Base-by-base conservation (phyloP, 1,140 invertebrate genomes). In the Trypoxylus dichotomus region DNA sequence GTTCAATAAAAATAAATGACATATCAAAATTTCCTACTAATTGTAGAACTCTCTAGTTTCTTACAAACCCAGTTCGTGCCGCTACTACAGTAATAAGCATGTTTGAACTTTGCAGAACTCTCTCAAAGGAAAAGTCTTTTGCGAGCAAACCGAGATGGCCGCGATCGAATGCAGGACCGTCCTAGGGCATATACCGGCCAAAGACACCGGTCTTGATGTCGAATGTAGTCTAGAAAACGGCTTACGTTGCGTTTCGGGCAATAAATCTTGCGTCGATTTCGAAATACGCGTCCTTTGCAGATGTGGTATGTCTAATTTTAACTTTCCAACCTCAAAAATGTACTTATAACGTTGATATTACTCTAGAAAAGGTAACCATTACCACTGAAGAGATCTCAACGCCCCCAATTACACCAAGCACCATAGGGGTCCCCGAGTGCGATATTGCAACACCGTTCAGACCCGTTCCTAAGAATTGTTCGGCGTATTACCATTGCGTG, bases 131-230 rank as follows among this genome's bases (percentile, higher is more conserved):
- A 85, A 84, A 0, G 86, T 87, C n/a, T 86, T 89, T 81, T 94
- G 93, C 82, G 82, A 85, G 2, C 79, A 80, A 19, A 85, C 90
- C 0, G 86, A 90, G 79, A 95, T 96, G 89, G 87, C 86, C 1
- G 89, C 92, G 63, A 94, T 96, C 76, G 89, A 92, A 84, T 96
- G 95, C 81, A 88, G 94, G 32, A 92, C 92, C 0, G 89, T 91
- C 1, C 86, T 87, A 0, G 89, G 87, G 1, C 90, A 93, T 75
- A 86, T 89, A 60, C 86, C 88, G 2, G 87, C 90, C 0, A 93
- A 93, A 82, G 89, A 91, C 78, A 92, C 92, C 15, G 92, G 92
- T 0, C 87, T 95, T 77, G 90, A 93, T 82, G 92, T 93, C 0
- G 90, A 93, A 71, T 96, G 95, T 83, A 92, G 90, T 81, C 82